phyloP scores from a whole-genome alignment of 2,888 invertebrate genomes.

The Trachelus troglodyta region DNA sequence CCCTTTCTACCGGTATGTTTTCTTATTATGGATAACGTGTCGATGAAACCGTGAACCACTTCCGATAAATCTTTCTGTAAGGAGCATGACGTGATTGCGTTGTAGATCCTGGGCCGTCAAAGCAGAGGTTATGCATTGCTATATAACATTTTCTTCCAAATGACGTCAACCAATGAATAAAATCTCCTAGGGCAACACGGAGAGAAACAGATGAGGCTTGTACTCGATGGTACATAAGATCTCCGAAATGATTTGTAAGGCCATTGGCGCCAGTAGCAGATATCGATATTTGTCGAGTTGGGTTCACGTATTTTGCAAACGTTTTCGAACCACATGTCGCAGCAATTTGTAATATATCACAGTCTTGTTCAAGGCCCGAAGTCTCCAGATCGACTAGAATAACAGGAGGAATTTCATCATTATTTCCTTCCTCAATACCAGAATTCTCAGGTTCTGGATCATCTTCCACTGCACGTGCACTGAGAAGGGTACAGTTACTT shows the following conservation, averaged over 20 bases:
- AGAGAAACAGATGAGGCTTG: constrained; percentile 17
- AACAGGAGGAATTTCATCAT: background rate
- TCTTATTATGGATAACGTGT: constrained; percentile 18
- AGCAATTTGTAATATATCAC: constrained; percentile 31
- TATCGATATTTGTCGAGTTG: constrained; percentile 20
- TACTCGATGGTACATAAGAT: constrained; percentile 19
- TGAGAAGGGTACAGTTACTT: constrained; percentile 22
- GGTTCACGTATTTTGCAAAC: constrained; percentile 26
- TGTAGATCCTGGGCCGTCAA: constrained; percentile 14
- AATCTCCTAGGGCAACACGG: constrained; percentile 7
- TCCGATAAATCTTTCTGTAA: constrained; percentile 8
- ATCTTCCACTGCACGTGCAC: constrained; percentile 15
- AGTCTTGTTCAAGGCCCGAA: constrained; percentile 17
- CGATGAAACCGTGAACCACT: constrained; percentile 19
- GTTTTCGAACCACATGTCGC: constrained; percentile 15
- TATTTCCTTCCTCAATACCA: constrained; percentile 9
- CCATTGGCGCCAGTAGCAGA: constrained; percentile 25
- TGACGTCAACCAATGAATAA: background rate
- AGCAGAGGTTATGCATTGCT: constrained; percentile 14
- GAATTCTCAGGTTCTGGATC: constrained; percentile 6
- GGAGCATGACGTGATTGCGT: constrained; percentile 1
- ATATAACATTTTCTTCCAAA: constrained; percentile 13
- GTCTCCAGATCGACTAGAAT: constrained; percentile 29
- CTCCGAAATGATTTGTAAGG: constrained; percentile 15
- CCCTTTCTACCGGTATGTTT: constrained; percentile 11